Base-by-base conservation (phyloP, 2,888 invertebrate species). In the Lamproptera curius region DNA sequence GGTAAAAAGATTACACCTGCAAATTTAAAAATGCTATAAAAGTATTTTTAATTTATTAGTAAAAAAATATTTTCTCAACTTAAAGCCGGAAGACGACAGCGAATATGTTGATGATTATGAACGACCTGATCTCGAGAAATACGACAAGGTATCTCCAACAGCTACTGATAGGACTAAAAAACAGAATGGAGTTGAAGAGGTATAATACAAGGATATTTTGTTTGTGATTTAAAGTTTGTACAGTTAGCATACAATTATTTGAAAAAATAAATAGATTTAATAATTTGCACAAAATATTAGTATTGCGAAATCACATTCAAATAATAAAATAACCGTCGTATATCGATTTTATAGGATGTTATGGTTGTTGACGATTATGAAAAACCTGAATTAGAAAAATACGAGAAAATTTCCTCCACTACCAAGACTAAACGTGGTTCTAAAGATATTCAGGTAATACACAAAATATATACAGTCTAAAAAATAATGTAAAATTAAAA, bases 21-120 rank as follows among this genome's bases (percentile, higher is more conserved):
- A n/a, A n/a, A n/a, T n/a, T n/a, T n/a, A n/a, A n/a, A n/a, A n/a
- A n/a, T n/a, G n/a, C n/a, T n/a, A n/a, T n/a, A n/a, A n/a, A n/a
- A n/a, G n/a, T n/a, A n/a, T n/a, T n/a, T n/a, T n/a, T n/a, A n/a
- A n/a, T n/a, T n/a, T n/a, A n/a, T n/a, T n/a, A n/a, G n/a, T n/a
- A n/a, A n/a, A n/a, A n/a, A 20, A 31, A 38, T 40, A 36, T 15
- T 31, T 51, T 55, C 42, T 57, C 20, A 42, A 38, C 59, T 62
- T 65, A 54, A 75, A 84, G 82, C 80, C 77, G 34, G 76, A 67
- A 53, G 88, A 89, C 57, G 78, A 85, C 38, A 80, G 85, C 55
- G 91, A 91, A 54, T 85, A 89, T 42, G 83, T 90, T 46, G 92
- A 92, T 33, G 94, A 94, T 76, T 94, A 94, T 66, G 94, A 94